phyloP scores from a whole-genome alignment of 2,797 vertebrate genomes.

The Somateria mollissima region DNA sequence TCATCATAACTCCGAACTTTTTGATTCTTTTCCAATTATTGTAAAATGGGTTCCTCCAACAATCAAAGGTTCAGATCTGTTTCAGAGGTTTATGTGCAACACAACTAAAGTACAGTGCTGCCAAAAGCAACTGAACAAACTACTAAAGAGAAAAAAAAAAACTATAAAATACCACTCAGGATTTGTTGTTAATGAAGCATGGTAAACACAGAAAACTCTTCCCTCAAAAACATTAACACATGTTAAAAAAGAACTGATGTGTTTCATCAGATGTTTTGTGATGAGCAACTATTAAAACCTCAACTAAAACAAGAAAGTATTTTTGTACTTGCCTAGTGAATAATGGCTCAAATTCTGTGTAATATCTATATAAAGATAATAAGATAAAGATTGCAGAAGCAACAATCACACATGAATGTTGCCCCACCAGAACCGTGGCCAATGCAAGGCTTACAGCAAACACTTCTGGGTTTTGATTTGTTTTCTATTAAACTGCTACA shows the following conservation, averaged over 20 bases:
- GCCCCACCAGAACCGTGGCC: background rate
- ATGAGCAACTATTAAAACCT: background rate
- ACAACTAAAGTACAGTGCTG: background rate
- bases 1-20: background rate
- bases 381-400: background rate
- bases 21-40: background rate
- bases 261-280: background rate
- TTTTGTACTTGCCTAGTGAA: background rate
- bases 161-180: background rate
- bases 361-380: background rate
- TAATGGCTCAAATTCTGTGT: background rate
- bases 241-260: background rate
- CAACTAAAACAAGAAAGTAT: background rate
- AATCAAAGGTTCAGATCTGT: background rate
- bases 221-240: background rate
- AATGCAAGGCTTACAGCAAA: rapidly evolving
- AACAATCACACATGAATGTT: background rate
- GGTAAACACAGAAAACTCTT: background rate
- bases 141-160: background rate
- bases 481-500: background rate
- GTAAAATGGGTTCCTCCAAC: background rate
- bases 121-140: background rate
- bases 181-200: background rate
- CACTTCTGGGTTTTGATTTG: background rate
- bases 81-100: background rate